Conservation (phyloP, 1,140 invertebrate genomes). For the Saxidomus purpurata region DNA sequence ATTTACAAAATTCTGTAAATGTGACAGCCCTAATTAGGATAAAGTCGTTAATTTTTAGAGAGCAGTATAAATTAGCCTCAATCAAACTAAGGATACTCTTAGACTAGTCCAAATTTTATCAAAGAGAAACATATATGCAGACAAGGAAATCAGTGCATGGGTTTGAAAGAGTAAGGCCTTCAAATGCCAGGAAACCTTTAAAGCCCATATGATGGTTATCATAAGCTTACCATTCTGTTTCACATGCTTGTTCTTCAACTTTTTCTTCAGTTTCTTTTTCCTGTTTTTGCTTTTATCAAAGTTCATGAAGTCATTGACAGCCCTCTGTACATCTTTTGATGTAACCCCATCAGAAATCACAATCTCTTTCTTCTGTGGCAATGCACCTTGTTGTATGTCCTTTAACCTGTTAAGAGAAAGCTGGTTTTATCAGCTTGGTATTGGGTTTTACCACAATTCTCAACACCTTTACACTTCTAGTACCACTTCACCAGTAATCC, state of each 20-base stretch:
- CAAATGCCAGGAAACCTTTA: not conserved
- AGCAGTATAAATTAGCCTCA: too few species aligned
- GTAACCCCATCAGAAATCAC: not conserved
- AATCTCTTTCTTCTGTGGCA: constrained; percentile 31
- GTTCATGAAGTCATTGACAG: constrained; percentile 28
- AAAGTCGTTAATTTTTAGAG: too few species aligned
- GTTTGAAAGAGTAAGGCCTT: too few species aligned
- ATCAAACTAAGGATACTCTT: too few species aligned
- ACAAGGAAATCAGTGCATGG: too few species aligned
- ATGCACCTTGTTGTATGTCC: constrained; percentile 35
- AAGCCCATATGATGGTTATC: not conserved
- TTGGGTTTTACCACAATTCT: too few species aligned
- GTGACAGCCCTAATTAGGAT: too few species aligned
- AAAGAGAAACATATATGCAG: too few species aligned
- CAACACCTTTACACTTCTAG: not conserved
- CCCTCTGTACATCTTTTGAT: constrained; percentile 15
- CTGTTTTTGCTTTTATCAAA: constrained; percentile 22
- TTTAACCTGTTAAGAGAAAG: constrained; percentile 42
- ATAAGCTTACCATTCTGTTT: not conserved
- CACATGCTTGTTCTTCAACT: not conserved
- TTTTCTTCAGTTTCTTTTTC: constrained; percentile 53
- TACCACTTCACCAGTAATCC: not conserved
- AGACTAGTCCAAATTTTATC: too few species aligned
- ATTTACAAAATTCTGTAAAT: too few species aligned
- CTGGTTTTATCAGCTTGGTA: too few species aligned